Evolutionary conservation across 2,888 invertebrate species (phyloP).

Genomic region (Choristoneura rosaceana): DNA sequence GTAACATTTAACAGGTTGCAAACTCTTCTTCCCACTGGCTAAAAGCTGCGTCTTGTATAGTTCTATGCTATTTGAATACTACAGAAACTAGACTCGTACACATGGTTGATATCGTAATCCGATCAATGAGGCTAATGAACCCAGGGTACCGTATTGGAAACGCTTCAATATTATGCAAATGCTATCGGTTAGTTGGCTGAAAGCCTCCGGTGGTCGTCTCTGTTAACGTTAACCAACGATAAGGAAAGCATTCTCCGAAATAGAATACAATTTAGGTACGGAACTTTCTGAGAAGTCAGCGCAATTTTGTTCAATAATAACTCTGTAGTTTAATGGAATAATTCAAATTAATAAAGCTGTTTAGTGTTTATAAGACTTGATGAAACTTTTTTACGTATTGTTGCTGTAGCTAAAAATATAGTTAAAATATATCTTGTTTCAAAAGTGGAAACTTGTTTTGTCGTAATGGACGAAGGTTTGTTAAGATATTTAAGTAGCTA

Average conservation of each 20-base stretch:
- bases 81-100: slow-evolving; percentile 33
- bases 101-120: slow-evolving; percentile 67
- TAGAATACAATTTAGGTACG: slow-evolving; percentile 43
- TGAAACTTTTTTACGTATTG: neutral
- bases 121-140: slow-evolving; percentile 76
- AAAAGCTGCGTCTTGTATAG: neutral
- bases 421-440: no score
- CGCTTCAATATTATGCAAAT: slow-evolving; percentile 80
- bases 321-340: neutral
- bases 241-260: slow-evolving; percentile 55
- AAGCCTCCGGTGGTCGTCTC: slow-evolving; percentile 62
- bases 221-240: slow-evolving; percentile 60
- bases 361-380: neutral
- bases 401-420: no score
- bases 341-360: neutral
- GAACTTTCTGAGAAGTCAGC: neutral
- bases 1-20: neutral
- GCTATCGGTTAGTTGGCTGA: slow-evolving; percentile 67
- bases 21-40: neutral
- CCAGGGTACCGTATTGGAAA: slow-evolving; percentile 66
- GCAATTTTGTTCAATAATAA: neutral
- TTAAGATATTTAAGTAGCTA: neutral
- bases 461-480: neutral
- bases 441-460: no score
- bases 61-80: neutral